Evolutionary conservation across 1,140 invertebrate species (phyloP), one percentile per base, ranked within the genome.

Genomic region (Drosophila mauritiana): DNA sequence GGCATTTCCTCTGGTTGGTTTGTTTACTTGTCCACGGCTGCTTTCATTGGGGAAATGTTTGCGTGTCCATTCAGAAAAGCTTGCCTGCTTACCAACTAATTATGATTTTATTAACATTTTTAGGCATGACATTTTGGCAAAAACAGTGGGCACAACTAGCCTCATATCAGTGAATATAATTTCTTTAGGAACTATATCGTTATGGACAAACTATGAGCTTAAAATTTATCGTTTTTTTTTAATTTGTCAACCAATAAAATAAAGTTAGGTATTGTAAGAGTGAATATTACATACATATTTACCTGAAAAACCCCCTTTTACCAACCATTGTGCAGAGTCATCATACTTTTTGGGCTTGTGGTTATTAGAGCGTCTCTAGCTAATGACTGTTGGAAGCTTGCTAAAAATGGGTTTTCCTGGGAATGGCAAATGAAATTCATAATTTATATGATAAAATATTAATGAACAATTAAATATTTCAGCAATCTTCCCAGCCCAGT

Each of bases 391-490:
- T 72, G 83, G 55, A 65, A 86, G 62, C 42, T 65, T 75, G 51
- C 68, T 72, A 49, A 40, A 45, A 69, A 48, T 31, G 13, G 57
- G 48, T 67, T 55, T n/a, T 10, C 72, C 57, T 76, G 73, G 73
- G 62, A 76, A 52, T 77, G 63, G 25, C 49, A 59, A 67, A 42
- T 61, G 72, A 78, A 85, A 72, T 57, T 57, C 51, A 69, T 80
- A 77, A 83, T 82, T 82, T 65, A 78, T 86, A 78, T 86, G 69
- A 76, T 86, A 74, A 86, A 76, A 79, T 88, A 83, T 86, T 68
- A 79, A 79, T 88, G 75, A 78, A 74, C 78, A 78, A 86, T 86
- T 86, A 61, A 46, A 42, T 73, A 79, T 83, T 61, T 69, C 22
- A 63, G 40, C 48, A 69, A 73, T 58, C 59, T 85, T 61, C 46